A percentile compares a stretch with the other conserved stretches of the same genome.
Conservation (phyloP, 2,797 vertebrate genomes). For the Aplochiton taeniatus region DNA sequence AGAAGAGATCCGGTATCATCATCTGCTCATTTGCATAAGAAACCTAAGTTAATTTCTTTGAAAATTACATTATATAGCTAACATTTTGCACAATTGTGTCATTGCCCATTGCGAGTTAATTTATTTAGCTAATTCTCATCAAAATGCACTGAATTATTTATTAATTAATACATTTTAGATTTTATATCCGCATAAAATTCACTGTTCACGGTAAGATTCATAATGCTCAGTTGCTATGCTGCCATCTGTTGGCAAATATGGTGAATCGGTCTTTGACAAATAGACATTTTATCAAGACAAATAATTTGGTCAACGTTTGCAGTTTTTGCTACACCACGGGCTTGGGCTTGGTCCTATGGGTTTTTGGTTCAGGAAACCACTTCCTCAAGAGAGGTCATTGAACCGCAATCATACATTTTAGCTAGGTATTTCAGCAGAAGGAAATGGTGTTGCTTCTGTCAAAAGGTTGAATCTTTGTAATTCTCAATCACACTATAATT, state of each 20-base stretch:
- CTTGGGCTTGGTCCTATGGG: neutral
- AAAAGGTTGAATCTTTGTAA: no score
- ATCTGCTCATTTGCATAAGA: conserved; percentile 19
- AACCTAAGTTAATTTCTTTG: neutral
- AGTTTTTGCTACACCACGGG: neutral
- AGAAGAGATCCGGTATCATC: conserved; percentile 8
- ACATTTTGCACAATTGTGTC: no score
- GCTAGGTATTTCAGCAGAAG: no score
- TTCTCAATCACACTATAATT: neutral
- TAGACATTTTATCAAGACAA: neutral
- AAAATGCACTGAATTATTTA: no score
- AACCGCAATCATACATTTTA: neutral
- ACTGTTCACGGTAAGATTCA: no score
- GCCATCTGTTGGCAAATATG: conserved; percentile 13
- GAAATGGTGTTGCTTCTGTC: neutral
- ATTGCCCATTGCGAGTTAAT: no score
- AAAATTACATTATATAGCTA: neutral
- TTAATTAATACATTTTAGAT: no score
- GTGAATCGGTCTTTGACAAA: neutral
- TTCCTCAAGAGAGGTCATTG: conserved; percentile 1
- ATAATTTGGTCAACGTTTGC: neutral
- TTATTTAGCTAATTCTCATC: no score
- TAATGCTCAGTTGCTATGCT: no score
- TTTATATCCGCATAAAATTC: no score
- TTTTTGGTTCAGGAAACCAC: neutral